A percentile compares a stretch with the other conserved stretches of the same genome.
Conservation (phyloP, 1,140 invertebrate genomes). For the Asbolus verrucosus region DNA sequence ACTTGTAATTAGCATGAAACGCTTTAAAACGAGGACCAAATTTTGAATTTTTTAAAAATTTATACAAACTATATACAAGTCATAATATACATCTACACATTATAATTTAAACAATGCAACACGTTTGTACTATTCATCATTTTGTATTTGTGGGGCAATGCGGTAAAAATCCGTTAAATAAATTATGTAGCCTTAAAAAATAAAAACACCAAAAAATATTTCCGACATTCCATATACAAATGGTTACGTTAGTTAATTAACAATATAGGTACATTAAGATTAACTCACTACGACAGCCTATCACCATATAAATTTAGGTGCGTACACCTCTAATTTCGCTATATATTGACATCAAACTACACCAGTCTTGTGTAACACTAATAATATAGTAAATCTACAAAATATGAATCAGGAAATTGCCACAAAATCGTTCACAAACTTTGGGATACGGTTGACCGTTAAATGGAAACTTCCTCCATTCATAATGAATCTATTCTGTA, state of each 20-base stretch:
- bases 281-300: conserved; percentile 56
- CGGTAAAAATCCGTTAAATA: conserved; percentile 31
- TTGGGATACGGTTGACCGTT: conserved; percentile 34
- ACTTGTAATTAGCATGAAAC: conserved; percentile 19
- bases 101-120: conserved; percentile 44
- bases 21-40: conserved; percentile 9
- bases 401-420: conserved; percentile 23
- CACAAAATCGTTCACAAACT: conserved; percentile 46
- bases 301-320: conserved; percentile 56
- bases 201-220: conserved; percentile 45
- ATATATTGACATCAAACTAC: conserved; percentile 59
- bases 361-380: conserved; percentile 60
- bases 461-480: conserved; percentile 10
- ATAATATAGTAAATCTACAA: conserved; percentile 54
- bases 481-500: conserved; percentile 50
- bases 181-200: conserved; percentile 36
- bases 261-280: conserved; percentile 56
- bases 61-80: conserved; percentile 47
- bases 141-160: conserved; percentile 44
- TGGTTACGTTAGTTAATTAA: conserved; percentile 56
- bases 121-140: conserved; percentile 51
- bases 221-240: conserved; percentile 56
- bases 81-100: conserved; percentile 48
- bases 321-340: conserved; percentile 54
- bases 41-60: conserved; percentile 12